Evolutionary conservation across 64 coral and sea anemone species (phyloP).

Genomic region (Astreopora myriophthalma): DNA sequence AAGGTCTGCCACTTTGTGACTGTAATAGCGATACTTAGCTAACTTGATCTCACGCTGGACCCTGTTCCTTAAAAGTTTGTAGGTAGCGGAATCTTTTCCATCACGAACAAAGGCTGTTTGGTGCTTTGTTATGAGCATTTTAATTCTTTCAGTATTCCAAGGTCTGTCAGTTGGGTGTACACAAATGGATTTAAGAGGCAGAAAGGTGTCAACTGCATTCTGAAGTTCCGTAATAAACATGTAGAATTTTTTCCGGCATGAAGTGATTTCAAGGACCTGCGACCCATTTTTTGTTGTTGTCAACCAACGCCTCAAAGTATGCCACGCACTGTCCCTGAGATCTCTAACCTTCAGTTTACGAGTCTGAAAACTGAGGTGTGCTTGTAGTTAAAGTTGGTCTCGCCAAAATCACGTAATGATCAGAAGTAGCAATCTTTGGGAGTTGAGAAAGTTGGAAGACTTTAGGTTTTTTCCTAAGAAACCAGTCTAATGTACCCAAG

Average conservation of each 20-base stretch:
- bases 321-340: slow-evolving; percentile 45
- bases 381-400: too few relatives aligned
- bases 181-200: slow-evolving; percentile 19
- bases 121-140: slow-evolving; percentile 29
- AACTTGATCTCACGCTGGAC: slow-evolving; percentile 40
- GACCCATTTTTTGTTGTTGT: slow-evolving; percentile 21
- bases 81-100: slow-evolving; percentile 33
- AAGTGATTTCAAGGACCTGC: background rate
- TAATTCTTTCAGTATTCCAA: slow-evolving; percentile 50
- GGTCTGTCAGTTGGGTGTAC: slow-evolving; percentile 40
- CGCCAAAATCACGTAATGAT: too few relatives aligned
- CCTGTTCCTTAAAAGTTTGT: slow-evolving; percentile 60
- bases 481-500: slow-evolving; percentile 43
- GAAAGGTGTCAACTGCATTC: slow-evolving; percentile 18
- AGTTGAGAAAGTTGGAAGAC: too few relatives aligned
- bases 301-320: slow-evolving; percentile 37
- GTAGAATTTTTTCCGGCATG: slow-evolving; percentile 49
- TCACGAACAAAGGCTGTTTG: slow-evolving; percentile 19
- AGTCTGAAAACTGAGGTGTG: background rate
- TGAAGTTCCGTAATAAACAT: slow-evolving; percentile 11
- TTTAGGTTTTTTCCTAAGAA: slow-evolving; percentile 51
- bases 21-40: slow-evolving; percentile 58
- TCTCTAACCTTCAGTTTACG: slow-evolving; percentile 39
- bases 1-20: slow-evolving; percentile 50
- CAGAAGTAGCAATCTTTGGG: too few relatives aligned